These are phyloP conservation scores for Amblyopsis rosae DNA, from an alignment of 2,113 vertebrate species.

Conservation along the genomic window DNA sequence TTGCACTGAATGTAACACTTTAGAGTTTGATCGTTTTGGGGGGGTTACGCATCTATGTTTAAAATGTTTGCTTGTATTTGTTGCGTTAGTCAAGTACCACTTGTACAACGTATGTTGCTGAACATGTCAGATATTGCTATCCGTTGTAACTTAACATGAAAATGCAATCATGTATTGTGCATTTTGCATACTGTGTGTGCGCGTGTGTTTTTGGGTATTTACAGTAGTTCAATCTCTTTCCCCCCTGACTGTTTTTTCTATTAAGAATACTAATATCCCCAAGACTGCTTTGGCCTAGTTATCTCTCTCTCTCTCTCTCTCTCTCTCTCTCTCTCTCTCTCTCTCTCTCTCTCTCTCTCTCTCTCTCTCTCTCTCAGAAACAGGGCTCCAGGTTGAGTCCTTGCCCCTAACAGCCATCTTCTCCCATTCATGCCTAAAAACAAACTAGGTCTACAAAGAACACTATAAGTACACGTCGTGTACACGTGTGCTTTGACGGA, in stretches of 20 bases:
- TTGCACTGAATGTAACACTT: no score
- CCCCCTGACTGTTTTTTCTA: slow-evolving; percentile 61
- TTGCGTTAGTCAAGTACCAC: no score
- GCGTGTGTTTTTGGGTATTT: slow-evolving; percentile 12
- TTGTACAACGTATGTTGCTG: no score
- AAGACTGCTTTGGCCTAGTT: slow-evolving; percentile 64
- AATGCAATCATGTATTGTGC: no score
- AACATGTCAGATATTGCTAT: no score
- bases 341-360: slow-evolving; percentile 1
- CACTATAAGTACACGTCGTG: slow-evolving; percentile 1
- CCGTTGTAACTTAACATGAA: no score
- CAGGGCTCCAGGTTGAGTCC: slow-evolving; percentile 10
- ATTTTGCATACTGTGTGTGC: background rate
- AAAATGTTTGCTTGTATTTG: no score
- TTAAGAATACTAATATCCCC: slow-evolving; percentile 64
- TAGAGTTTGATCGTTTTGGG: no score
- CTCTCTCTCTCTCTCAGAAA: background rate
- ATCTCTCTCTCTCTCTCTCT: slow-evolving; percentile 13
- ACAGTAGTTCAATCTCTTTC: slow-evolving; percentile 29
- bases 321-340: slow-evolving; percentile 15
- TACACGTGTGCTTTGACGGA: background rate
- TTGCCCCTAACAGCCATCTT: slow-evolving; percentile 45
- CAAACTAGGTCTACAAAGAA: slow-evolving; percentile 40
- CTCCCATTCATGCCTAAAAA: slow-evolving; percentile 36
- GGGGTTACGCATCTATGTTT: no score